Evolutionary conservation across 2,888 invertebrate genomes (phyloP).

Genomic region (Amphiduros pacificus): DNA sequence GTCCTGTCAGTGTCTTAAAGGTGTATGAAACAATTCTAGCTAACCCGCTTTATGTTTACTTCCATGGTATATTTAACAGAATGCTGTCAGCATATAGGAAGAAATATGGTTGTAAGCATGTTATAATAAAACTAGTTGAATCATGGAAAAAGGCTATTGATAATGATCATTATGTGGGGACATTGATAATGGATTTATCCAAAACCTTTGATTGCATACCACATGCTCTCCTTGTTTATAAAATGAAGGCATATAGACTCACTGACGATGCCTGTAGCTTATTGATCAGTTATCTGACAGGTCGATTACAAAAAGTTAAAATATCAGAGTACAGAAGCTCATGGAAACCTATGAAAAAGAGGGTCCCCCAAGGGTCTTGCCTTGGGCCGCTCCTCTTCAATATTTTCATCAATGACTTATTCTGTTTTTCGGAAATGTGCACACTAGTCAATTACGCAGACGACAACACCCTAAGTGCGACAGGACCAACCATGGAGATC

Average conservation of each 20-base stretch:
- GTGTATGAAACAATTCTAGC: background rate
- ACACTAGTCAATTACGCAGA: background rate
- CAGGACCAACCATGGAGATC: background rate
- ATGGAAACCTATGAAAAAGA: background rate
- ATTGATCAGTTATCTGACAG: background rate
- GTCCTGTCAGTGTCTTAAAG: background rate
- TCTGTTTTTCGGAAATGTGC: background rate
- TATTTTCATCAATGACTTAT: background rate
- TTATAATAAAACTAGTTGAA: background rate
- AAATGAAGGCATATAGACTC: background rate
- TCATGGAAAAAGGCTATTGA: background rate
- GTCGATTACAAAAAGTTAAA: background rate
- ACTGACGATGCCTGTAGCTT: background rate
- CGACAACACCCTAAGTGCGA: background rate
- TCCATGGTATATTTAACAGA: background rate
- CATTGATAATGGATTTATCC: background rate
- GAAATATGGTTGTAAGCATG: background rate
- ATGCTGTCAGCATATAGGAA: background rate
- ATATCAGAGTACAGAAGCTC: background rate
- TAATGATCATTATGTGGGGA: background rate
- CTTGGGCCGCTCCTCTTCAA: background rate
- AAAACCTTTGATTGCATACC: background rate
- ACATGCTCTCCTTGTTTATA: background rate
- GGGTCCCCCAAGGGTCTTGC: background rate
- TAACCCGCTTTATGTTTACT: background rate